Base-by-base conservation (phyloP, 2,888 invertebrate species). In the Maniola hyperantus region DNA sequence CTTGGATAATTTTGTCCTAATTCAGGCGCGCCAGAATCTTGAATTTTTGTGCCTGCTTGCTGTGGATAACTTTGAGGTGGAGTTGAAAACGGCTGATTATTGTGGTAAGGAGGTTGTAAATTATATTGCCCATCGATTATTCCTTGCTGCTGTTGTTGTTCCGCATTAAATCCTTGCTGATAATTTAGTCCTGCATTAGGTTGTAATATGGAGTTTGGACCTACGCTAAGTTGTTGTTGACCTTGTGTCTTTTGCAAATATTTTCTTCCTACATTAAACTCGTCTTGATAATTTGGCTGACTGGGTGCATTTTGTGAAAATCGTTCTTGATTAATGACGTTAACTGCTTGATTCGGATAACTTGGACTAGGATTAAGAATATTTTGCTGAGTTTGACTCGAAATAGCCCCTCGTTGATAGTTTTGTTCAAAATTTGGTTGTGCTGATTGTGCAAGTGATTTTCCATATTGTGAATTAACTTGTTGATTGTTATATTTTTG, bases 111-210 rank as follows among this genome's bases (percentile, higher is more conserved):
- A 11, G 53, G n/a, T 62, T 62, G 50, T 42, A 62, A 53, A 20
- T 60, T 59, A 6, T 57, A 10, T 46, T 20, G 11, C 5, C 61
- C 50, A 13, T 57, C 57, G 20, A 48, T 15, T 11, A 50, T 26
- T 26, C 51, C 54, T 63, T 63, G 54, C 11, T 62, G 42, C 7
- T 36, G 34, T 18, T 63, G 44, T 46, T 7, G 54, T 18, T 33
- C n/a, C 10, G 53, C 39, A 58, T 60, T 62, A 5, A 34, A 13
- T 13, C 5, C 63, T 61, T 70, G 66, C 63, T 68, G 54, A 65
- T 57, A 26, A 44, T 39, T 54, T 18, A 11, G 11, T 39, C 48
- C 46, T 18, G 7, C n/a, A 42, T 39, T 34, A 36, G 64, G 33
- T 48, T 54, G 36, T 60, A 42, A 26, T 7, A 42, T 42, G 13